These are phyloP conservation scores for Apostichopus leukothele DNA, from an alignment of 53 echinoderm and acorn worm genomes.

Conservation along the genomic window DNA sequence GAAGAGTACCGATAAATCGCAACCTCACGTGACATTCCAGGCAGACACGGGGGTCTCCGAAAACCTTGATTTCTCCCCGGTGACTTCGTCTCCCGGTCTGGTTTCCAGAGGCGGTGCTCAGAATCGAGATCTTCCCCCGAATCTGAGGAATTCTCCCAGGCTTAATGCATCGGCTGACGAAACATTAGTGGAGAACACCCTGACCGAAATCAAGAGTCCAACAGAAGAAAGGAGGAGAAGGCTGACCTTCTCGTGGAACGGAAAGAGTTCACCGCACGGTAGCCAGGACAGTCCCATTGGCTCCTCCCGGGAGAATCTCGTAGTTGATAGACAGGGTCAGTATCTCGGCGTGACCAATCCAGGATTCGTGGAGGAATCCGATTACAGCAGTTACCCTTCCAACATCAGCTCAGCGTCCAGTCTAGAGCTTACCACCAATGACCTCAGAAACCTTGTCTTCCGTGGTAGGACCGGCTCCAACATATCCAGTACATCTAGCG, in stretches of 20 bases:
- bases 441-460: conserved; percentile 47
- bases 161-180: not conserved
- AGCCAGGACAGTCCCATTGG: conserved; percentile 40
- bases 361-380: conserved; percentile 81
- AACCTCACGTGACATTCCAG: conserved; percentile 2
- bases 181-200: conserved; percentile 13
- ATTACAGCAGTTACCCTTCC: conserved; percentile 62
- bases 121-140: not conserved
- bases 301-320: conserved; percentile 70
- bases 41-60: not conserved
- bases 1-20: not conserved
- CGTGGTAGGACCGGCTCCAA: conserved; percentile 42
- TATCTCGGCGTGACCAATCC: conserved; percentile 73
- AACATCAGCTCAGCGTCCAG: conserved; percentile 44
- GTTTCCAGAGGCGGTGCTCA: not conserved
- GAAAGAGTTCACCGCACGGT: conserved; percentile 18
- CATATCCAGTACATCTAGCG: conserved; percentile 40
- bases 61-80: conserved; percentile 57
- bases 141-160: not conserved
- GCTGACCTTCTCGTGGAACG: conserved; percentile 14
- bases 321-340: conserved; percentile 57
- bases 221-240: conserved; percentile 1
- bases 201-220: not conserved
- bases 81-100: conserved; percentile 48
- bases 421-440: conserved; percentile 42